These are phyloP conservation scores for Neodiprion pinetum DNA, from an alignment of 1,140 invertebrate species.

Conservation along the genomic window DNA sequence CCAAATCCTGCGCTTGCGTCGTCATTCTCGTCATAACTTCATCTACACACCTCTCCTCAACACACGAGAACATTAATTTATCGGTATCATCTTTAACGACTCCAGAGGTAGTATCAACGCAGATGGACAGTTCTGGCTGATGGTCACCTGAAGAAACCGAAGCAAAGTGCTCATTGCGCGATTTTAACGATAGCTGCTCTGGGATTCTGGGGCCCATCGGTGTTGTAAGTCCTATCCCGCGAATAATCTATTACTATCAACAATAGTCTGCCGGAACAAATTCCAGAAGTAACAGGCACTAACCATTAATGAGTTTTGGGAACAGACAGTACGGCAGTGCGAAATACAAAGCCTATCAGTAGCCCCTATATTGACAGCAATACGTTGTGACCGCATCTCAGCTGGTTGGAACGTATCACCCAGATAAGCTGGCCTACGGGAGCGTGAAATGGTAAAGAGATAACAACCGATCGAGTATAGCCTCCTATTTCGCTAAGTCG, in stretches of 20 bases:
- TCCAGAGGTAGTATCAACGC: not conserved
- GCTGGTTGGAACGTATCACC: too few relatives aligned
- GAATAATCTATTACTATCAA: not conserved
- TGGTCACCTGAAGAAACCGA: not conserved
- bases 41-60: not conserved
- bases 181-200: not conserved
- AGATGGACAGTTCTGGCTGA: not conserved
- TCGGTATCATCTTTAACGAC: not conserved
- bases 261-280: not conserved
- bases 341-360: too few relatives aligned
- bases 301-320: too few relatives aligned
- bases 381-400: too few relatives aligned
- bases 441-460: too few relatives aligned
- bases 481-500: too few relatives aligned
- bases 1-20: not conserved
- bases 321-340: too few relatives aligned
- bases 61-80: not conserved
- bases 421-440: too few relatives aligned
- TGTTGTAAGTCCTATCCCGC: not conserved
- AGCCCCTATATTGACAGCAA: too few relatives aligned
- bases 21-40: slow-evolving; percentile 3
- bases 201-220: not conserved
- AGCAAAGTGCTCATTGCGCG: not conserved
- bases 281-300: not conserved
- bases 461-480: too few relatives aligned